Evolutionary conservation across 2,113 vertebrate species (phyloP), one percentile per base, ranked within the genome.

Genomic region (Nansenia antarctica): DNA sequence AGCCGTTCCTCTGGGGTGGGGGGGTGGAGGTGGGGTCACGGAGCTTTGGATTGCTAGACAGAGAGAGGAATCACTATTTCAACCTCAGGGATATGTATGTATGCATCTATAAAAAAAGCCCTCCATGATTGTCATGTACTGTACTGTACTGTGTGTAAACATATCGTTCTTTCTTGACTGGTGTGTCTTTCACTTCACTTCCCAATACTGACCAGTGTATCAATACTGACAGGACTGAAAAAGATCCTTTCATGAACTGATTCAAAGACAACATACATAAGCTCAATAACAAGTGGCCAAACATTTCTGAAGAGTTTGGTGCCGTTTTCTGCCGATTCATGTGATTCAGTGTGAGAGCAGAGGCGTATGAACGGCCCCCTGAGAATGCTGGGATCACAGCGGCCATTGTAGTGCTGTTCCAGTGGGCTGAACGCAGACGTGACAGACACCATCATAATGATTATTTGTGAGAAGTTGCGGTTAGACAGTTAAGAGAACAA

Each of bases 21-120:
- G 92, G 80, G 27, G 90, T 91, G 18, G 79, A 85, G 20, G 86
- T 72, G 62, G 87, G 45, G 5, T 99, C 98, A 74, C 95, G 95
- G 0, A 84, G 34, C 70, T 94, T 98, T 3, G 91, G 86, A 49
- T 89, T 76, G 57, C 96, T 97, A 80, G 2, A 79, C 80, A 77
- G 35, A 6, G 0, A 74, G 37, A 69, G 54, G 0, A 7, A 0
- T 70, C 0, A 82, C 18, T 11, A 24, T 11, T 54, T 59, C 54
- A 58, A 32, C 1, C 0, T 45, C 30, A 27, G 31, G 53, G n/a
- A n/a, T n/a, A n/a, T n/a, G n/a, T n/a, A n/a, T n/a, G 29, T 27
- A 1, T 18, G 30, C 24, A 8, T 12, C 2, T 29, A n/a, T 31
- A 12, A 29, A 58, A n/a, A 32, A 30, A 29, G 29, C 26, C 45